Evolutionary conservation across 2,888 invertebrate genomes (phyloP), one percentile per base, ranked within the genome.

Genomic region (Coecobrya sp.): DNA sequence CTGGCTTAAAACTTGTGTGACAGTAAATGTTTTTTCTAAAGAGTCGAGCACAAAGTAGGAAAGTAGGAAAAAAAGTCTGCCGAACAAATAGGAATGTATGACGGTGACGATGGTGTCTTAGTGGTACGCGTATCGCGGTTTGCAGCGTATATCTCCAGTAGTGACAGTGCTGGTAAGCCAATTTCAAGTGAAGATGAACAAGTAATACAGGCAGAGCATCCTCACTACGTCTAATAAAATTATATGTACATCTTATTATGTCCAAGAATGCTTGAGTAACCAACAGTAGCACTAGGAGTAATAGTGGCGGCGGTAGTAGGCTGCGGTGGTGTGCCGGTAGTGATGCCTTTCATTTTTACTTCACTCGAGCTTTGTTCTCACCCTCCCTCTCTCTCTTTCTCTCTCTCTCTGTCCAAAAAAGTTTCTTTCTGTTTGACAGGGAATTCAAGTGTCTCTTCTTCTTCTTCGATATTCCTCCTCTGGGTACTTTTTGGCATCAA

Each of bases 401-500:
- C 30, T 68, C 16, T 68, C 27, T 76, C 73, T 85, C 84, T 65
- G 87, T 52, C 81, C 76, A 49, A 79, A 79, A 52, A 93, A 93
- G 89, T 92, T 93, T 93, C 87, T 89, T 79, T 86, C 92, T 92
- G 90, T 92, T 93, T 93, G 93, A 93, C 93, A 92, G 91, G 88
- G 90, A 93, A 93, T 92, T 93, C 87, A 93, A 93, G 93, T 93
- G 93, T 90, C 90, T 90, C 86, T 87, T 90, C 59, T 73, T 73
- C 68, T 49, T 85, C 65, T 87, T 88, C 79, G 91, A 85, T 93
- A 94, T 94, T 92, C 93, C 91, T 94, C 94, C 94, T 94, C 84
- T 86, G 94, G 94, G 94, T 93, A 92, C 94, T 93, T 93, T 94
- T 94, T 93, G 89, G 92, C 93, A 94, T 94, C 93, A 94, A 94